Base-by-base conservation (phyloP, 2,113 vertebrate genomes). In the Excalfactoria chinensis region DNA sequence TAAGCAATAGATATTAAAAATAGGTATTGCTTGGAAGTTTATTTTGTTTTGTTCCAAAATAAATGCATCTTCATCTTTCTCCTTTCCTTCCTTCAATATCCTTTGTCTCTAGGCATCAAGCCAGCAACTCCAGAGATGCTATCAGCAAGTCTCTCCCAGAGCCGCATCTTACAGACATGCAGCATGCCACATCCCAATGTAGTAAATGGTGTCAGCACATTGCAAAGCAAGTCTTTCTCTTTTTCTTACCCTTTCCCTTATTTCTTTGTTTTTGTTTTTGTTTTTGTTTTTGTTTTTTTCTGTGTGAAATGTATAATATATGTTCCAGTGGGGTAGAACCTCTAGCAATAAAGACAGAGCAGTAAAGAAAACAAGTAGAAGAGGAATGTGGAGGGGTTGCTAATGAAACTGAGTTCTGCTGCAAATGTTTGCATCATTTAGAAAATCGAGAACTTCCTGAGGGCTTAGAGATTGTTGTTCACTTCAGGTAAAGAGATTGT, bases 91-190 rank as follows among this genome's bases (percentile, higher is more conserved):
- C 63, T 53, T 28, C 28, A 53, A 62, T 2, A 12, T 11, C 5
- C 5, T 5, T 73, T 76, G 13, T 70, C 74, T 59, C 89, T 81
- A 97, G 95, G 95, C 17, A 92, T 97, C 89, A 96, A 97, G 55
- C 72, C 86, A 56, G 53, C 93, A 96, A 97, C 97, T 96, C 98
- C 98, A 96, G 98, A 98, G 96, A 98, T 98, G 97, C 88, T 99
- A 23, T 98, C 98, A 75, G 98, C 98, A 94, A 98, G 98, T 83
- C 98, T 98, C 41, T 99, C 98, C 79, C 98, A 98, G 95, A 98
- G 98, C 58, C 97, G 98, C 19, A 98, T 98, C 93, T 97, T 98
- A 51, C 98, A 98, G 95, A 98, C 98, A 1, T 98, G 98, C 90
- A 98, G 97, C 9, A 97, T 98, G 79, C 96, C 98, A 22, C 97